Base-by-base conservation (phyloP, 2,113 vertebrate genomes). In the Puma concolor region DNA sequence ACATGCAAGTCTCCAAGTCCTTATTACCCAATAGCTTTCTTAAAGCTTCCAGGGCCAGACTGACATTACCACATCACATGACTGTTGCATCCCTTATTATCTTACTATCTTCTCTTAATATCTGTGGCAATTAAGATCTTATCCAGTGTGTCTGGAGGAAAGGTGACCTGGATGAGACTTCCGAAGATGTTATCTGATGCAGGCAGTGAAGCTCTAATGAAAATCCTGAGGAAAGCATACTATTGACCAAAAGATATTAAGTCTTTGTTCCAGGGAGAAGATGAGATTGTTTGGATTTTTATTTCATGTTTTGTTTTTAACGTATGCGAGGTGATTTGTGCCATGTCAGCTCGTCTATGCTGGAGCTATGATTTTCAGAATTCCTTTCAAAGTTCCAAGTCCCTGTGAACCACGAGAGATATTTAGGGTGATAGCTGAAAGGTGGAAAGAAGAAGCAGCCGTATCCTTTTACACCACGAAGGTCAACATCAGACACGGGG, bases 31-130 rank as follows among this genome's bases (percentile, higher is more conserved):
- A 94, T 76, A 85, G 69, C 81, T 88, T 84, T 86, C 72, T 84
- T 85, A 94, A 92, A 96, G 76, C 72, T 97, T 86, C 84, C 94
- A 93, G 71, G 44, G 85, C 91, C 92, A 96, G 91, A 97, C 91
- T 86, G 66, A 82, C 82, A 92, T 97, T 98, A 98, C 91, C 95
- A 96, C 97, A 97, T 94, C 92, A 48, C 69, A 95, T 88, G 87
- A 92, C 50, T 95, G 79, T 79, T 95, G 88, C 84, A 81, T 97
- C 76, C 69, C 57, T 95, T 84, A 72, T 97, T 98, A 97, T 97
- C 96, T 96, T 96, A 97, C 91, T 92, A 98, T 95, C 96, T 95
- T 69, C 88, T 87, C 95, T 97, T 95, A 94, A 83, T 96, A 90
- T 94, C 81, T 69, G 80, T 38, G 57, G 90, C 85, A 97, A 97